Base-by-base conservation (phyloP, 1,140 invertebrate species). In the Saxidomus purpurata region DNA sequence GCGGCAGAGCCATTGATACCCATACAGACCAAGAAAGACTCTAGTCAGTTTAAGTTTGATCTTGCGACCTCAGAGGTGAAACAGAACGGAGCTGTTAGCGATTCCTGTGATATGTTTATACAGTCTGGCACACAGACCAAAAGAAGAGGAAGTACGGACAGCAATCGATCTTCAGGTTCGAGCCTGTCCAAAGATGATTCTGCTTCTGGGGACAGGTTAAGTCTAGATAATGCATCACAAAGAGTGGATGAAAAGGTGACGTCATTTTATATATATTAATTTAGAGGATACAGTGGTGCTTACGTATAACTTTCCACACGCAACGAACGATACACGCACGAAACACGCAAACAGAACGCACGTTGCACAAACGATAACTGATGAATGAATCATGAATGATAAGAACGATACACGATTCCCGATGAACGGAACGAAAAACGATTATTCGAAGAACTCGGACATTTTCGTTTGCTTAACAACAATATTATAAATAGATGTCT, bases 181-280 rank as follows among this genome's bases (percentile, higher is more conserved):
- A 88, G 90, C 43, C 84, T 90, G 22, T 87, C 91, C 0, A 92
- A 90, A 63, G 93, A 93, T 61, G 90, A 89, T 17, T 81, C 47
- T 13, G 80, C 38, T 8, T 38, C 43, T 25, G 82, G 52, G 11
- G 84, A 79, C 6, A 38, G 84, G 22, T 61, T 91, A 28, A 90
- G 91, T 49, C 81, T 90, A 49, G 93, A 93, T 55, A 93, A 89
- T 79, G 43, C 91, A 25, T 91, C 91, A 19, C 71, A 92, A 43
- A 91, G 80, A 38, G 90, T 90, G 3, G 92, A 92, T 38, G 92
- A 93, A 31, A 93, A 94, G 92, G 93, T 93, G 40, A n/a, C n/a
- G n/a, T n/a, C n/a, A n/a, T n/a, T n/a, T n/a, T n/a, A n/a, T n/a
- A n/a, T n/a, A n/a, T n/a, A n/a, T n/a, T n/a, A n/a, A n/a, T n/a